Conservation (phyloP, 2,888 invertebrate genomes). For the Drosophila austrosaltans region DNA sequence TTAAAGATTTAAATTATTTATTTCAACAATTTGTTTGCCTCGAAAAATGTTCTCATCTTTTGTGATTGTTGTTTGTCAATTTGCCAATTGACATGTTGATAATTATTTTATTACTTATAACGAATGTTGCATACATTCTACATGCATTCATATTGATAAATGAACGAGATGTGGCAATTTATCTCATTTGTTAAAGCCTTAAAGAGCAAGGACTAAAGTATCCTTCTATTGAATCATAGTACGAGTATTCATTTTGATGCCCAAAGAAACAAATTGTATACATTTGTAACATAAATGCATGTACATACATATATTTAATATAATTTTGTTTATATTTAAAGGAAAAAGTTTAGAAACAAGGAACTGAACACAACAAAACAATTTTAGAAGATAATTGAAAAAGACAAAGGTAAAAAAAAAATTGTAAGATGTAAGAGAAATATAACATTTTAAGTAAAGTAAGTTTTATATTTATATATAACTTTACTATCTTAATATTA, state of each 20-base stretch:
- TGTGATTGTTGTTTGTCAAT: constrained; percentile 44
- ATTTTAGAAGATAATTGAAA: too few relatives aligned
- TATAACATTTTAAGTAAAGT: too few relatives aligned
- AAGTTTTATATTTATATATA: too few relatives aligned
- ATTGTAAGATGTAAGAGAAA: too few relatives aligned
- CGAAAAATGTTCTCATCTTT: constrained; percentile 16
- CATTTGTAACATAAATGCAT: too few relatives aligned
- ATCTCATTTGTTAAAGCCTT: background rate
- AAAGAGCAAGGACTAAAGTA: background rate
- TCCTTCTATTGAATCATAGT: background rate
- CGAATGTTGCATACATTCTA: background rate
- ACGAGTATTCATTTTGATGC: background rate
- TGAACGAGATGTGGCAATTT: background rate
- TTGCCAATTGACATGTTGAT: constrained; percentile 53
- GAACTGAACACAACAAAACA: too few relatives aligned
- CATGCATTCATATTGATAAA: background rate
- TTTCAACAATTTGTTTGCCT: constrained; percentile 23
- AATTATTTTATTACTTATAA: constrained; percentile 59
- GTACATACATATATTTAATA: too few relatives aligned
- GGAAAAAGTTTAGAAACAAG: too few relatives aligned
- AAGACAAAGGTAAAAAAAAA: too few relatives aligned
- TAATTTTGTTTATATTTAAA: too few relatives aligned
- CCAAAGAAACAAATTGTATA: too few relatives aligned
- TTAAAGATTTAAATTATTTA: constrained; percentile 63
- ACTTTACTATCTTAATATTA: too few relatives aligned